These are phyloP conservation scores for Phenganax subtilis DNA, from an alignment of 92 coral and sea anemone species.

Conservation along the genomic window DNA sequence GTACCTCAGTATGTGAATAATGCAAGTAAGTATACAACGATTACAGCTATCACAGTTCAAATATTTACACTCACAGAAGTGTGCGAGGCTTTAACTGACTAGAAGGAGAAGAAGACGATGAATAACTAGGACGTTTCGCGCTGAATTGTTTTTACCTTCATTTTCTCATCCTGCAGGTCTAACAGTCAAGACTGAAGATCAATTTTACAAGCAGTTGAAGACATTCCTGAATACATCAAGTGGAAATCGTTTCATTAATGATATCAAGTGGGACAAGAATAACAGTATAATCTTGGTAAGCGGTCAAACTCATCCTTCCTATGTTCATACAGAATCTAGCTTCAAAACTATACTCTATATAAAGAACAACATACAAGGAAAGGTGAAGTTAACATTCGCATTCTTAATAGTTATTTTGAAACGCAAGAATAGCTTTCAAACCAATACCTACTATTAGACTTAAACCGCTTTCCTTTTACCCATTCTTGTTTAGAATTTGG, in stretches of 20 bases:
- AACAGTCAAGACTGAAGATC: neutral
- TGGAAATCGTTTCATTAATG: slow-evolving; percentile 36
- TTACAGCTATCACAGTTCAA: neutral
- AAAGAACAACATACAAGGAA: no score
- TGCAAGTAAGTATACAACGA: slow-evolving; percentile 42
- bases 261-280: slow-evolving; percentile 17
- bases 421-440: no score
- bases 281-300: slow-evolving; percentile 1
- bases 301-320: neutral
- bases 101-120: neutral
- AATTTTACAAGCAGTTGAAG: slow-evolving; percentile 65
- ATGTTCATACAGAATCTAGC: neutral
- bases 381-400: no score
- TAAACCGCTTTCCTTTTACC: no score
- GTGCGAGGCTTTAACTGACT: neutral
- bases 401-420: no score
- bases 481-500: no score
- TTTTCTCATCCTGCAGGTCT: neutral
- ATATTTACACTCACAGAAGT: neutral
- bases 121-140: neutral
- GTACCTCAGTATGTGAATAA: slow-evolving; percentile 49
- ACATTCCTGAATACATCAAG: slow-evolving; percentile 63
- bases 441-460: no score
- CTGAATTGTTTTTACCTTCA: neutral
- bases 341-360: neutral